phyloP scores from a whole-genome alignment of 1,140 invertebrate species.

The Bactericera cockerelli region DNA sequence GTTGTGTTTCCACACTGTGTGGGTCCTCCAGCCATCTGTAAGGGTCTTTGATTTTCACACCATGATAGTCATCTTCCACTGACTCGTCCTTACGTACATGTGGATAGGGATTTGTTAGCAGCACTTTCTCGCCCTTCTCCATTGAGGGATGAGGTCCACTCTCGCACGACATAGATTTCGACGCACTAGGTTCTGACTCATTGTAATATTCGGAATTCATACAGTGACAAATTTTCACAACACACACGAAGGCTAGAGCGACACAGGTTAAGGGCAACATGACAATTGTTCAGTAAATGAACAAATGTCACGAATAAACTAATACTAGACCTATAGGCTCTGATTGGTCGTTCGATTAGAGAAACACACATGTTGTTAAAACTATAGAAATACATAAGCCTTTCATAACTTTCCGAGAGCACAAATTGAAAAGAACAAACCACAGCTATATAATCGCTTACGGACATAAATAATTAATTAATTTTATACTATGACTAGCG shows the following conservation, averaged over 20 bases:
- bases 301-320: background rate
- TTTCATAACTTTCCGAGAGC: no score
- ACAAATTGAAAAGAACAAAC: no score
- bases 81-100: background rate
- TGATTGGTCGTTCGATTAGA: background rate
- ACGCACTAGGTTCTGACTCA: background rate
- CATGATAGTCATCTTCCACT: constrained; percentile 2
- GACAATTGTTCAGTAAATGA: no score
- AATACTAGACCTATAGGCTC: background rate
- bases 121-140: background rate
- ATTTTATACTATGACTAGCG: no score
- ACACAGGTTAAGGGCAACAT: no score
- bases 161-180: background rate
- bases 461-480: no score
- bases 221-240: background rate
- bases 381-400: no score
- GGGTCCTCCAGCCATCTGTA: constrained; percentile 97
- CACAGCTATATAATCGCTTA: no score
- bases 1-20: constrained; percentile 76
- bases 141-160: background rate
- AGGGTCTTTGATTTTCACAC: constrained; percentile 64
- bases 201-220: background rate
- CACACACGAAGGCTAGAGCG: no score
- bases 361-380: background rate
- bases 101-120: background rate